Base-by-base conservation (phyloP, 37 sponge, comb jelly and placozoan species). In the Aplysina aerophoba region DNA sequence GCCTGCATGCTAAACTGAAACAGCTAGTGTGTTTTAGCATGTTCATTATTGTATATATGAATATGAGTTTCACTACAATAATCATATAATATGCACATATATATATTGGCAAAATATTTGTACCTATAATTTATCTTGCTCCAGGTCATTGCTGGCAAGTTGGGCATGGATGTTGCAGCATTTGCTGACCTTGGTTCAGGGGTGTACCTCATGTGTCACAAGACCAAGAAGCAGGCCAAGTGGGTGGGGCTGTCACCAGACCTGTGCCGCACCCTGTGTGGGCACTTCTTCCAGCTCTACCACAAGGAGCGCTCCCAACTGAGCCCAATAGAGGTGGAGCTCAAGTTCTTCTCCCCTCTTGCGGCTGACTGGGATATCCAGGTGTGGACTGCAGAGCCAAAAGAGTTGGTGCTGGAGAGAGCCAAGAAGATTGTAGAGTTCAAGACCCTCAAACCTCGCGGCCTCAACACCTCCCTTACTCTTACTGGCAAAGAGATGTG, bases 271-370 rank as follows among this genome's bases (percentile, higher is more conserved):
- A 40, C 31, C 66, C 58, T 67, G 37, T 84, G 34, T 83, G 54
- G 16, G 12, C 33, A 33, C 68, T 63, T 58, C n/a, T 62, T 14
- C 28, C 53, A 28, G 33, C 80, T 66, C 66, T 57, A 80, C 87
- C 73, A 57, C 19, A 60, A 27, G 33, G 58, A 50, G 53, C 56
- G 69, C 69, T 21, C 21, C 16, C 50, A 58, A 12, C 55, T 41
- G 8, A 87, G 27, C n/a, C 53, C 59, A 85, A 20, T 75, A 2
- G 78, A 50, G 40, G 78, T 75, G 78, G 78, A 81, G 34, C 39
- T 61, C 36, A 61, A 81, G 82, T 34, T 55, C 63, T 59, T 58
- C 34, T 81, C 63, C 37, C 82, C 82, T 14, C 27, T 22, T 30
- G 61, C 82, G 2, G 61, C 33, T 14, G 20, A 61, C 19, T 62